phyloP scores from a whole-genome alignment of 2,888 invertebrate genomes.

The Endotricha flammealis region DNA sequence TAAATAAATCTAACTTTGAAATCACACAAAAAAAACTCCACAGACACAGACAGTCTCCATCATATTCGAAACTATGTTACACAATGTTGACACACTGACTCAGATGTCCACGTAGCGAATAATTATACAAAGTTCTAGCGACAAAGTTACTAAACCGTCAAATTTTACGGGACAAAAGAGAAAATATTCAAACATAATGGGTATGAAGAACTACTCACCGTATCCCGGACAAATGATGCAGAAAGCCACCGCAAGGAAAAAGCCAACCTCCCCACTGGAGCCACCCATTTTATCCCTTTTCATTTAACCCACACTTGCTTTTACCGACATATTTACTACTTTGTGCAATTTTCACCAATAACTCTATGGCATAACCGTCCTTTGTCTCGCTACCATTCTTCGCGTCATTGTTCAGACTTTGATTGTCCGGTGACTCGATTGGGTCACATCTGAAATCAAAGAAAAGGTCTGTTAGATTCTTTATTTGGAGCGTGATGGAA shows the following conservation, averaged over 20 bases:
- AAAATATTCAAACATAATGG: slow-evolving; percentile 10
- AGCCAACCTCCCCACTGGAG: slow-evolving; percentile 62
- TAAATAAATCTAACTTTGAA: too few relatives aligned
- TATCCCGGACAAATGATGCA: slow-evolving; percentile 70
- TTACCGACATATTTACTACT: slow-evolving; percentile 64
- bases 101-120: too few relatives aligned
- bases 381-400: slow-evolving; percentile 36
- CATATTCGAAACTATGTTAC: too few relatives aligned
- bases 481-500: background rate
- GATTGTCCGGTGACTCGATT: slow-evolving; percentile 19
- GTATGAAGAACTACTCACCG: slow-evolving; percentile 46
- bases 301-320: slow-evolving; percentile 65
- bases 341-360: slow-evolving; percentile 50
- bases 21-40: too few relatives aligned
- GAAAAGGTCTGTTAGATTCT: slow-evolving; percentile 13
- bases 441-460: slow-evolving; percentile 54
- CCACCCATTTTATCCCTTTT: slow-evolving; percentile 65
- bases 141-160: too few relatives aligned
- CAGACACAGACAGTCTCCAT: too few relatives aligned
- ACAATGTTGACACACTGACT: too few relatives aligned
- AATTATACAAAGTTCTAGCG: too few relatives aligned
- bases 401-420: slow-evolving; percentile 41
- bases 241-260: slow-evolving; percentile 66
- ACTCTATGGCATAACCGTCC: slow-evolving; percentile 44
- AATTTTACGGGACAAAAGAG: too few relatives aligned